Evolutionary conservation across 1,140 invertebrate species (phyloP).

Genomic region (Dysdera silvatica): DNA sequence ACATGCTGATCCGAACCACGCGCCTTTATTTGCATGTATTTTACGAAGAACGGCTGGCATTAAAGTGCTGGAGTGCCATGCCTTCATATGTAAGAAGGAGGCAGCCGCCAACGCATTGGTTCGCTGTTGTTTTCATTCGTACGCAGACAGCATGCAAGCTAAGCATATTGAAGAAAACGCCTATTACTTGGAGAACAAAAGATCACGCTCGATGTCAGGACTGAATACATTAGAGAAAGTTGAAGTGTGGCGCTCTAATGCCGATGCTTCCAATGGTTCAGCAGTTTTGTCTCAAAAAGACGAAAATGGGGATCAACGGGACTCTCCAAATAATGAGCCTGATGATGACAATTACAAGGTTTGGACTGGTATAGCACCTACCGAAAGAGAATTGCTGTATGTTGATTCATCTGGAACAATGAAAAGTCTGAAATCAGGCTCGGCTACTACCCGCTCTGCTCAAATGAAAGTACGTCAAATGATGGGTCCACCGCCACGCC

Average conservation of each 20-base stretch:
- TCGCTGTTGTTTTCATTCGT: conserved; percentile 88
- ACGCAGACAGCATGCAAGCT: conserved; percentile 86
- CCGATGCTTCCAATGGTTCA: conserved; percentile 46
- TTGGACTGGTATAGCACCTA: conserved; percentile 55
- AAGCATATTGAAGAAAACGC: conserved; percentile 49
- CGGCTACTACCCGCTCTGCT: conserved; percentile 32
- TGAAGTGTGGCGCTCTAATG: conserved; percentile 33
- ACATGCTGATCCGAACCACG: conserved; percentile 61
- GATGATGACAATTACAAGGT: conserved; percentile 77
- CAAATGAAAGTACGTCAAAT: conserved; percentile 59
- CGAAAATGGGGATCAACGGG: conserved; percentile 41
- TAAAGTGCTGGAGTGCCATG: conserved; percentile 97
- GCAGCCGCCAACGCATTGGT: conserved; percentile 89
- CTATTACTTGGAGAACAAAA: conserved; percentile 32
- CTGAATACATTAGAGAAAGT: conserved; percentile 37
- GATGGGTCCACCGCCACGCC: conserved; percentile 62
- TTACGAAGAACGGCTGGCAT: conserved; percentile 91
- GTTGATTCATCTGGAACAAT: conserved; percentile 56
- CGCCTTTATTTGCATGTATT: conserved; percentile 94
- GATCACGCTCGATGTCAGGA: conserved; percentile 32
- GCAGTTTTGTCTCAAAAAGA: conserved; percentile 35
- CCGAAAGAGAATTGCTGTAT: conserved; percentile 28
- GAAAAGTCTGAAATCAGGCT: conserved; percentile 55
- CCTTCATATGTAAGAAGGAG: conserved; percentile 94
- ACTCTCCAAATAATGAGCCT: conserved; percentile 51